Evolutionary conservation across 1,140 invertebrate species (phyloP), one percentile per base, ranked within the genome.

Genomic region (Ganaspis sp.): DNA sequence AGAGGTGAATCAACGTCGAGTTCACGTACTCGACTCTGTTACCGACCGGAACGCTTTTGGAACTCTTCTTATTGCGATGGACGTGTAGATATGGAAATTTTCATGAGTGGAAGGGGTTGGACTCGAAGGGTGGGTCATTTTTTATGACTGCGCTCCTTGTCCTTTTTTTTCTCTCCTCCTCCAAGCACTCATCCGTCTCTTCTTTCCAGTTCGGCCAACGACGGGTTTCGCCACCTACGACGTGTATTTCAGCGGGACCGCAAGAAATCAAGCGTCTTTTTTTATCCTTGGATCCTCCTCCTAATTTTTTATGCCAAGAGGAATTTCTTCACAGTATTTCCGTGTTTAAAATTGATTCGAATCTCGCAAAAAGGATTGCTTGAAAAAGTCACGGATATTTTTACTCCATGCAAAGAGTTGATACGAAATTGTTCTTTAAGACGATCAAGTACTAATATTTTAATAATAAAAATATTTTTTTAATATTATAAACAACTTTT

Each of bases 31-130:
- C 82, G 78, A 81, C 78, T 76, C 75, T 80, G 78, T 80, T 81
- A 80, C 80, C 78, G 80, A 81, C 76, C 82, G 70, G 74, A 81
- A 83, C 76, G 80, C 80, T 83, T 78, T 76, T 77, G 79, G 81
- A 75, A 76, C 75, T 73, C 70, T 74, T 74, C 79, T 76, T 78
- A 74, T 80, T 76, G 73, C 77, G 82, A 83, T 81, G 79, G 69
- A 64, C 80, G 78, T 78, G 74, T 37, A 79, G 80, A 81, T 80
- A 83, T 80, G 80, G 78, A 83, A 81, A 81, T 78, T 80, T 81
- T 72, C 76, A 76, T 73, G 76, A 77, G 72, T 80, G 75, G 73
- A 75, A 74, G 73, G 45, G 64, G 75, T 75, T 78, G 77, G 58
- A 64, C 58, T 29, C n/a, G 74, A 78, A 79, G 77, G 74, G 77